Base-by-base conservation (phyloP, 1,140 invertebrate genomes). In the Diabrotica undecimpunctata region DNA sequence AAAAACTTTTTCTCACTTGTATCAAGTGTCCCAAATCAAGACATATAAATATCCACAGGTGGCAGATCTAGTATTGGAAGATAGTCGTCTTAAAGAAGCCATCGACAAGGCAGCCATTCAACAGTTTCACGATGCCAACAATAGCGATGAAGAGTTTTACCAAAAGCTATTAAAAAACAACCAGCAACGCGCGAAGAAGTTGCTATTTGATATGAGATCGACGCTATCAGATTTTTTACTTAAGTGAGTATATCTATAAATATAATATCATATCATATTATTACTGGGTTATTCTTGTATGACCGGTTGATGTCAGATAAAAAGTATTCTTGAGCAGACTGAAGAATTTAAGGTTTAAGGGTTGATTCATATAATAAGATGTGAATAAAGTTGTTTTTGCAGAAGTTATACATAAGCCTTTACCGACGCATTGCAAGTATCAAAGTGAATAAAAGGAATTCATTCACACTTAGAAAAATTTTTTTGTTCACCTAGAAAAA, bases 131-230 rank as follows among this genome's bases (percentile, higher is more conserved):
- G 82, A 70, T 38, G 78, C 25, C 2, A 74, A 73, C 5, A 76
- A 75, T 5, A 80, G 83, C 58, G 80, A 83, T 7, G 81, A 82
- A 60, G 69, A 77, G 5, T 77, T 77, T 25, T 83, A 86, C 62
- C 71, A 80, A 11, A 62, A 81, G 13, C 82, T 86, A 8, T 66
- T 88, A 10, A 79, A 79, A 54, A 80, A 82, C 14, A 83, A 87
- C 55, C 84, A 88, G 62, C 80, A 82, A 12, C 82, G 86, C 12
- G 90, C 91, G 0, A 80, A 82, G 53, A 83, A 79, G 54, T 85
- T 93, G n/a, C 75, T 94, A 0, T 79, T 81, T 46, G 83, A 87
- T 56, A 93, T 95, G 87, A 85, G 87, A 61, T 89, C 88, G 0
- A 88, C 85, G 0, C 80, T 90, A 64, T 89, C 87, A 5, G 87